phyloP scores from a whole-genome alignment of 2,888 invertebrate genomes.

The Conus canariensis region DNA sequence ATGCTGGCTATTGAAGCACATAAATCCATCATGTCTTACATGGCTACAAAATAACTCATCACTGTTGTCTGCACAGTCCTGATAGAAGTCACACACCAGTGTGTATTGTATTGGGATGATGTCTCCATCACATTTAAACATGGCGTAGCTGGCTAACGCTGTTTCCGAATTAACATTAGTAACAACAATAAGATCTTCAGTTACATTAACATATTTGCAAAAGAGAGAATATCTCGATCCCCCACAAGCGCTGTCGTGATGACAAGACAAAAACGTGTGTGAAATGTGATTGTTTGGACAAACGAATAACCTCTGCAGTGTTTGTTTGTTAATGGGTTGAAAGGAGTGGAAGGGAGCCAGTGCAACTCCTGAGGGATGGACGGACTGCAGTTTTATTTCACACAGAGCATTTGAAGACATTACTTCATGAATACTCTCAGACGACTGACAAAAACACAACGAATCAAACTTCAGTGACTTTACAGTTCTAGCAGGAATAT shows the following conservation, averaged over 20 bases:
- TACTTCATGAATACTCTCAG: no score
- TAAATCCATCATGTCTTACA: neutral
- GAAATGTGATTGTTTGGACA: neutral
- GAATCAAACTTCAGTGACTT: no score
- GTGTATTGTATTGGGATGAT: neutral
- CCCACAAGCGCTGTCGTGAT: neutral
- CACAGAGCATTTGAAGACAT: no score
- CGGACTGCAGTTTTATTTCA: no score
- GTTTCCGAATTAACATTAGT: no score
- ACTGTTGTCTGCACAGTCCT: conserved; percentile 11
- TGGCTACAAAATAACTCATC: conserved; percentile 18
- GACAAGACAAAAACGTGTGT: neutral
- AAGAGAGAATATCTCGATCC: neutral
- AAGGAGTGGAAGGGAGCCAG: neutral
- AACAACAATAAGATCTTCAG: no score
- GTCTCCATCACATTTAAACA: conserved; percentile 13
- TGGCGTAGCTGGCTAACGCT: neutral
- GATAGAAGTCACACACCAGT: neutral
- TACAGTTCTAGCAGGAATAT: neutral
- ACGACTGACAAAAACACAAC: no score
- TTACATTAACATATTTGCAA: neutral
- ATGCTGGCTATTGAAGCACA: neutral
- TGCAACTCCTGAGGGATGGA: no score
- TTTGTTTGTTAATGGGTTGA: neutral
- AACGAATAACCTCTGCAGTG: neutral